Evolutionary conservation across 2,888 invertebrate species (phyloP).

Genomic region (Phengaris alcon): DNA sequence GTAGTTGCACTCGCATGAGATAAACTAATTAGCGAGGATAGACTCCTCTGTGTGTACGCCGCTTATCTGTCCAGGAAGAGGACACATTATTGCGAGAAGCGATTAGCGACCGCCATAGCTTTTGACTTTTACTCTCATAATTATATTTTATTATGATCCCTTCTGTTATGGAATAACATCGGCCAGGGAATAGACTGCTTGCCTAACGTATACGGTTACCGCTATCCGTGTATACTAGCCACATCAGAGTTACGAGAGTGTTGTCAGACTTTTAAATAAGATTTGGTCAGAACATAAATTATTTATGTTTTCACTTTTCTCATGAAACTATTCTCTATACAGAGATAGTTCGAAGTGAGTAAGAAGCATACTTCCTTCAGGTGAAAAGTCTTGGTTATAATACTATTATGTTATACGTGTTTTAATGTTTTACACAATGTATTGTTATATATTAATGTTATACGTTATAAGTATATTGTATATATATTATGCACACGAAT

Average conservation of each 20-base stretch:
- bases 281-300: too few relatives aligned
- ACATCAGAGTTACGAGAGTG: too few relatives aligned
- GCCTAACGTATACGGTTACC: too few relatives aligned
- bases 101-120: slow-evolving; percentile 28
- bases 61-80: slow-evolving; percentile 60
- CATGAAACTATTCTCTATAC: neutral
- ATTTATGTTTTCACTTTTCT: neutral
- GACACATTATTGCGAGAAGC: slow-evolving; percentile 39
- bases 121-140: too few relatives aligned
- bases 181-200: too few relatives aligned
- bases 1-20: slow-evolving; percentile 76
- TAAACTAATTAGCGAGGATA: slow-evolving; percentile 79
- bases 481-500: slow-evolving; percentile 7
- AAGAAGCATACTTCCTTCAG: neutral
- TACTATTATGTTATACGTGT: neutral
- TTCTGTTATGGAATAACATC: too few relatives aligned
- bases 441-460: too few relatives aligned
- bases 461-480: too few relatives aligned
- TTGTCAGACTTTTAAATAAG: too few relatives aligned
- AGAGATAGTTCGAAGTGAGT: neutral
- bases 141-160: too few relatives aligned
- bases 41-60: slow-evolving; percentile 66
- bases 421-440: neutral
- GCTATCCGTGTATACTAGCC: too few relatives aligned
- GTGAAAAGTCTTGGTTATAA: neutral